Evolutionary conservation across 2,797 vertebrate species (phyloP), one percentile per base, ranked within the genome.

Genomic region (Triplophysa bombifrons): DNA sequence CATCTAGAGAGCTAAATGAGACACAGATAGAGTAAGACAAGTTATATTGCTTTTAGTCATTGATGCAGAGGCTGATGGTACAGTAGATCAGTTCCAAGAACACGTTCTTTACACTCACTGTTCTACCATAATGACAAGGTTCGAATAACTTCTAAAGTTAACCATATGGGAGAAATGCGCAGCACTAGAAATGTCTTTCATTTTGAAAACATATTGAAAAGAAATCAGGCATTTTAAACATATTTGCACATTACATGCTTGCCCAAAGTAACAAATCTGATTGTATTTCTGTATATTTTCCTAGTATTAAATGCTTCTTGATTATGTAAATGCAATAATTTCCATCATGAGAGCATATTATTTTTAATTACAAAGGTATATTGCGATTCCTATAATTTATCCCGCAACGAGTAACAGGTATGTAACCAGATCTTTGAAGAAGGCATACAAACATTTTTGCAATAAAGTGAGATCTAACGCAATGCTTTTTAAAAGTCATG

Each of bases 291-390:
- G 38, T 27, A 17, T 67, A 68, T 1, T 58, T 51, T 51, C 17
- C 20, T 56, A 22, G 6, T 66, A 55, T 74, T 76, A 50, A 64
- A 61, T 27, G 17, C 77, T 19, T 46, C 6, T 30, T 46, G 46
- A 50, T 72, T 72, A 0, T 9, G 13, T n/a, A 58, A 80, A 71
- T 1, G 30, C 0, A 22, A 16, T 79, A 1, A 78, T 67, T 70
- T 38, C 50, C 53, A 63, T 74, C 75, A 22, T 68, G 69, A 73
- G 46, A 64, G 70, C 17, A 63, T 69, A 27, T n/a, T 14, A 51
- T 55, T 10, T 68, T 77, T 81, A 70, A 81, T 78, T 81, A 77
- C 20, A 65, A 76, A 38, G 19, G 46, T 27, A 73, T 19, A 58
- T 56, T 46, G 74, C 5, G 70, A 81, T 81, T 74, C 74, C 69